A percentile compares a stretch with the other conserved stretches of the same genome.
These are phyloP conservation scores for Stenotaenia linearis DNA, from an alignment of 2,888 invertebrate species.

Conservation along the genomic window DNA sequence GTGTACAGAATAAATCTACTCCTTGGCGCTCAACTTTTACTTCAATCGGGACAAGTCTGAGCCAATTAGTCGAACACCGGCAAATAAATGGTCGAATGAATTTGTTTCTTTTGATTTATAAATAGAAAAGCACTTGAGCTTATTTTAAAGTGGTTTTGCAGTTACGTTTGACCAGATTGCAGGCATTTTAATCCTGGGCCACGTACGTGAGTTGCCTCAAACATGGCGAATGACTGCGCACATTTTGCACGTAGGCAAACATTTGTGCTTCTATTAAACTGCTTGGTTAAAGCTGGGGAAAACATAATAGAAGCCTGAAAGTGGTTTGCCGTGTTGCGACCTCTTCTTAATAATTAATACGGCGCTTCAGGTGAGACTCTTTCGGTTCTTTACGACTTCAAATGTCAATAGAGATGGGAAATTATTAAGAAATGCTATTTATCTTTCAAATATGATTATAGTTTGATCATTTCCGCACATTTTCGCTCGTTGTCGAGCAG, in stretches of 20 bases:
- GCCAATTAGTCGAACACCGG: too few relatives aligned
- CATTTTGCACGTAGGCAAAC: not conserved
- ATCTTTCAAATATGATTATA: too few relatives aligned
- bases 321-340: not conserved
- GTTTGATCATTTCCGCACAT: too few relatives aligned
- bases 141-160: not conserved
- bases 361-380: not conserved
- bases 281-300: not conserved
- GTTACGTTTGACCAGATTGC: not conserved
- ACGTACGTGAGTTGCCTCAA: not conserved
- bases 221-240: not conserved
- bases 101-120: too few relatives aligned
- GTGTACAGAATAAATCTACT: not conserved
- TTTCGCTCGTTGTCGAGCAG: too few relatives aligned
- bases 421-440: too few relatives aligned
- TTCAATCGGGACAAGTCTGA: too few relatives aligned
- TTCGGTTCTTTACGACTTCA: not conserved
- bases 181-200: not conserved
- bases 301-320: not conserved
- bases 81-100: too few relatives aligned
- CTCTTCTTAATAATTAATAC: not conserved
- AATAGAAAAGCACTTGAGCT: not conserved
- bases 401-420: not conserved
- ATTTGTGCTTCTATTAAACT: not conserved
- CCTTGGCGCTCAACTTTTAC: not conserved